Evolutionary conservation across 2,113 vertebrate genomes (phyloP).

Genomic region (Lipotes vexillifer): DNA sequence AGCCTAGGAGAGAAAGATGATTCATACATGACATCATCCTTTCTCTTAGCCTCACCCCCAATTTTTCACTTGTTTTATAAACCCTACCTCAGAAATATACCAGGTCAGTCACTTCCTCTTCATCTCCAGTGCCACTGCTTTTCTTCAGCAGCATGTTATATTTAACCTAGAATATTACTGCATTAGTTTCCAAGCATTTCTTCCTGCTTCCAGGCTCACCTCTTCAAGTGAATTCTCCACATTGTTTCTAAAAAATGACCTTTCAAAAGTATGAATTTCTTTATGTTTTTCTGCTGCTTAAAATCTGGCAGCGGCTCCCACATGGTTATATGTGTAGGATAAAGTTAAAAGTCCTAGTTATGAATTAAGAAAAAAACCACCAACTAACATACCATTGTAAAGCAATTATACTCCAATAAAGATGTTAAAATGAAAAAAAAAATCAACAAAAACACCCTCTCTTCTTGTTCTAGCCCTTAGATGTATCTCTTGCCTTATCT

Average conservation of each 20-base stretch:
- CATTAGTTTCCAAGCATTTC: neutral
- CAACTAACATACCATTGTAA: no score
- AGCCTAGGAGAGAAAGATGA: neutral
- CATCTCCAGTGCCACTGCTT: neutral
- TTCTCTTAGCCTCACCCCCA: neutral
- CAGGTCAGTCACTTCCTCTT: neutral
- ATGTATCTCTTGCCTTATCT: neutral
- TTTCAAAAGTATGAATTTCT: neutral
- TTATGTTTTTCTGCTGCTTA: neutral
- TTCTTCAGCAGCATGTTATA: neutral
- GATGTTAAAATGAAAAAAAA: no score
- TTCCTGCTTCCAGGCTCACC: neutral
- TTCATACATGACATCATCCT: neutral
- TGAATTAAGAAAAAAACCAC: neutral
- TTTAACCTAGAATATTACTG: neutral
- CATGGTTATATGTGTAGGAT: neutral
- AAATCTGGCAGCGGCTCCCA: neutral
- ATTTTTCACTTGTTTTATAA: constrained; percentile 13
- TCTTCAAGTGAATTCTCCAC: constrained; percentile 15
- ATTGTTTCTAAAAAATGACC: neutral
- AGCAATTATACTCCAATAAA: no score
- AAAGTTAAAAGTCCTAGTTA: neutral
- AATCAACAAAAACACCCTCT: neutral
- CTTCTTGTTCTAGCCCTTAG: neutral
- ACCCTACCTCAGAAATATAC: neutral